Base-by-base conservation (phyloP, 2,888 invertebrate species). In the Drosophila niveifrons region DNA sequence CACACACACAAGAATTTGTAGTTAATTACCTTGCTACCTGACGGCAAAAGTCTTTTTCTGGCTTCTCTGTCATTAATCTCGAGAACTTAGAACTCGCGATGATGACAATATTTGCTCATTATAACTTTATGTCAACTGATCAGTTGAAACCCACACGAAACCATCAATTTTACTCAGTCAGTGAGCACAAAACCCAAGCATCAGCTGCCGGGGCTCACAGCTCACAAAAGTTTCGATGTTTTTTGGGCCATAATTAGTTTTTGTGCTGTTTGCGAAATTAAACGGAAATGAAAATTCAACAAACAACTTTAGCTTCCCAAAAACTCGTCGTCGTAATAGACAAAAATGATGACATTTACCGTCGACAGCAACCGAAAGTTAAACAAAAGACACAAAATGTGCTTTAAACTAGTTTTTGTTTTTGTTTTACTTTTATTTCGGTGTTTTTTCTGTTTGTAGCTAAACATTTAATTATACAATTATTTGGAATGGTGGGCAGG, bases 71-170 rank as follows among this genome's bases (percentile, higher is more conserved):
- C 58, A 68, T 68, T 64, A 65, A 68, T 65, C 68, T 68, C 31
- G 8, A 11, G 29, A 56, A 47, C 47, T 34, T 31, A 34, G 28
- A 56, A 47, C 47, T 34, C 23, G 23, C 23, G 23, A 23, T 23
- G 23, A 18, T 68, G 68, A 68, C 64, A 68, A 68, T 58, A 58
- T 68, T 65, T 68, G 53, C 65, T 68, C 68, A 68, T 68, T 68
- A 68, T 68, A 68, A 68, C 65, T 68, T 68, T 43, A 65, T 68
- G 68, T 65, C 68, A 65, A 48, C 65, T 64, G 58, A 58, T 65
- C 59, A 59, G n/a, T 41, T 65, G 52, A 47, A 39, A 31, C 53
- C 23, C 52, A 34, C 53, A 34, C 48, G 57, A 53, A 57, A 43
- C 44, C 64, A 68, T 65, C 41, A 64, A 64, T 64, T 68, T 64